These are phyloP conservation scores for Chloroclysta siterata DNA, from an alignment of 2,888 invertebrate genomes.

Conservation along the genomic window DNA sequence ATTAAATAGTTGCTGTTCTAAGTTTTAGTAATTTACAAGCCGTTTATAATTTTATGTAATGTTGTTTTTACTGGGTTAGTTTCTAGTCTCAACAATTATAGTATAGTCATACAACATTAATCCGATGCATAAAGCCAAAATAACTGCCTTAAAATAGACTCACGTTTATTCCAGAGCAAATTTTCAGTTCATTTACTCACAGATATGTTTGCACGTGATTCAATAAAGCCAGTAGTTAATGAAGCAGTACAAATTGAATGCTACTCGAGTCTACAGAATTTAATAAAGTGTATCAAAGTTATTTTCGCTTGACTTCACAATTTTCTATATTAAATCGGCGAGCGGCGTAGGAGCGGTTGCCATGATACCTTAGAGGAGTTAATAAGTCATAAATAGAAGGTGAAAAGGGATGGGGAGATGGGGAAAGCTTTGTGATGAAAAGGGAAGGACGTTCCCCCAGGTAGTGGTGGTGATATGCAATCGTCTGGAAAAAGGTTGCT, in stretches of 20 bases:
- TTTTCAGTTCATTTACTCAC: conserved; percentile 28
- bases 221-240: conserved; percentile 33
- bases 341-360: conserved; percentile 75
- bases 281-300: conserved; percentile 77
- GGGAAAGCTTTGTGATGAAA: conserved; percentile 46
- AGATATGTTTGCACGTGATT: conserved; percentile 29
- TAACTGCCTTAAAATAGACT: background rate
- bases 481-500: conserved; percentile 82
- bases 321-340: conserved; percentile 81
- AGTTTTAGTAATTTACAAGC: too few species aligned
- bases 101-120: too few species aligned
- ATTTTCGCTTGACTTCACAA: conserved; percentile 76
- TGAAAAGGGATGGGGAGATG: conserved; percentile 59
- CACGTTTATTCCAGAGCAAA: conserved; percentile 1
- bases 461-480: conserved; percentile 75
- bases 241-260: conserved; percentile 38
- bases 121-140: background rate
- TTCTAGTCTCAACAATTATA: too few species aligned
- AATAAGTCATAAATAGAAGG: conserved; percentile 83
- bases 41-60: too few species aligned
- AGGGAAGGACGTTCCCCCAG: conserved; percentile 67
- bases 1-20: too few species aligned
- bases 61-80: too few species aligned
- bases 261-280: conserved; percentile 63
- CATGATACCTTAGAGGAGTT: conserved; percentile 83